Percentiles rank a stretch among this genome's conserved stretches.
Evolutionary conservation across 1,140 invertebrate species (phyloP).

Genomic region (Drosophila navojoa): DNA sequence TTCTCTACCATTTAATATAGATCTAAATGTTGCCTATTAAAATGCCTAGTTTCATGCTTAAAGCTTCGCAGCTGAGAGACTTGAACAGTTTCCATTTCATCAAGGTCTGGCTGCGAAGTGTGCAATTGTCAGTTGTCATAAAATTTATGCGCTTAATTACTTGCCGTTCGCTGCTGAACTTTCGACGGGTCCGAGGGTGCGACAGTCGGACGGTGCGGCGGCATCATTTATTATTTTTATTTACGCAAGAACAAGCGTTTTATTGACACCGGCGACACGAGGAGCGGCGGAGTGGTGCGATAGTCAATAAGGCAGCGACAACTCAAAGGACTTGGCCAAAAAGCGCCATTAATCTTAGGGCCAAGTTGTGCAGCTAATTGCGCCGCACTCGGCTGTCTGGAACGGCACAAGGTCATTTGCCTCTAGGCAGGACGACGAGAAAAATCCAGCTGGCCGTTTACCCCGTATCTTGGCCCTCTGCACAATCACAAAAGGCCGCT

Average conservation of each 20-base stretch:
- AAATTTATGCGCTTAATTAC: conserved; percentile 75
- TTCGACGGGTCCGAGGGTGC: conserved; percentile 32
- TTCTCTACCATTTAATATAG: no score
- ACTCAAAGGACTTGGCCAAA: conserved; percentile 50
- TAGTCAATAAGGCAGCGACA: conserved; percentile 70
- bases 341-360: conserved; percentile 70
- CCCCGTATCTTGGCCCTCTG: conserved; percentile 32
- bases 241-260: conserved; percentile 61
- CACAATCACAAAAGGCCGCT: conserved; percentile 51
- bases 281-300: conserved; percentile 6
- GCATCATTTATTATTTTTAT: conserved; percentile 80
- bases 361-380: conserved; percentile 78
- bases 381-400: conserved; percentile 63
- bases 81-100: background rate
- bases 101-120: conserved; percentile 2
- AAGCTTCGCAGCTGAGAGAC: background rate
- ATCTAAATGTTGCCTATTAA: no score
- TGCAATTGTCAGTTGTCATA: conserved; percentile 63
- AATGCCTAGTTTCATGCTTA: no score
- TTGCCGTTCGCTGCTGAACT: conserved; percentile 53
- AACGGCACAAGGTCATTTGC: conserved; percentile 51
- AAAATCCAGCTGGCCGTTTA: conserved; percentile 21
- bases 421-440: background rate
- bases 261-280: conserved; percentile 60
- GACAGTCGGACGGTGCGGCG: background rate